phyloP scores from a whole-genome alignment of 2,797 vertebrate species.

The Morus bassanus region DNA sequence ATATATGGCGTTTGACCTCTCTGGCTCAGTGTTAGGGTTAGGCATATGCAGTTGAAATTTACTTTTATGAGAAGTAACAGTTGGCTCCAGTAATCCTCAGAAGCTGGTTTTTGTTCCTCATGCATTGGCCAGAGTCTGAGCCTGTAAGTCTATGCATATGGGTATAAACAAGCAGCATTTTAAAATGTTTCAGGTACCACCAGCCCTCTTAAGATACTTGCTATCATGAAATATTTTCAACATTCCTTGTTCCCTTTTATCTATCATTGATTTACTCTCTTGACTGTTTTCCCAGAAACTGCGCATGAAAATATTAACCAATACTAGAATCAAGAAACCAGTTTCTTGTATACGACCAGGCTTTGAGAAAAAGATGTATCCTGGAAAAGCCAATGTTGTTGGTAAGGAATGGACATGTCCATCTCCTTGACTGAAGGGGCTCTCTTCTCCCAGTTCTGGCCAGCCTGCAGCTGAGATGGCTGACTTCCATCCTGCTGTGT shows the following conservation, averaged over 20 bases:
- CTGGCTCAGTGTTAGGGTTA: neutral
- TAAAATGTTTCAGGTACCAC: neutral
- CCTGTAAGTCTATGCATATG: neutral
- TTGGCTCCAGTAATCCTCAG: neutral
- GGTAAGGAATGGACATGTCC: constrained; percentile 6
- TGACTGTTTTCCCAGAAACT: constrained; percentile 17
- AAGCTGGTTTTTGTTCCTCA: neutral
- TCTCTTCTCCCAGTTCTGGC: neutral
- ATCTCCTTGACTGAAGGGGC: neutral
- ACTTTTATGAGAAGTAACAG: neutral
- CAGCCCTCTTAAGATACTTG: neutral
- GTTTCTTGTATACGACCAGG: constrained; percentile 1
- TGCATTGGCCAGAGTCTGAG: neutral
- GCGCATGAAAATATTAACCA: constrained; percentile 68
- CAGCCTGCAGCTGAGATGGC: neutral
- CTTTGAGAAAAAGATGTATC: neutral
- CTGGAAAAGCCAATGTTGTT: accelerated
- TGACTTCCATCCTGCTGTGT: neutral
- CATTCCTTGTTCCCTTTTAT: neutral
- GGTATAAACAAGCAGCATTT: neutral
- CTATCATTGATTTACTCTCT: neutral
- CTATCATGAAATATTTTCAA: neutral
- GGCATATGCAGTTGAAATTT: neutral
- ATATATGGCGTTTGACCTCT: neutral
- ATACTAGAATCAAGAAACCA: constrained; percentile 65